A percentile compares a stretch with the other conserved stretches of the same genome.
Evolutionary conservation across 2,888 invertebrate genomes (phyloP).

Genomic region (Lysandra bellargus): DNA sequence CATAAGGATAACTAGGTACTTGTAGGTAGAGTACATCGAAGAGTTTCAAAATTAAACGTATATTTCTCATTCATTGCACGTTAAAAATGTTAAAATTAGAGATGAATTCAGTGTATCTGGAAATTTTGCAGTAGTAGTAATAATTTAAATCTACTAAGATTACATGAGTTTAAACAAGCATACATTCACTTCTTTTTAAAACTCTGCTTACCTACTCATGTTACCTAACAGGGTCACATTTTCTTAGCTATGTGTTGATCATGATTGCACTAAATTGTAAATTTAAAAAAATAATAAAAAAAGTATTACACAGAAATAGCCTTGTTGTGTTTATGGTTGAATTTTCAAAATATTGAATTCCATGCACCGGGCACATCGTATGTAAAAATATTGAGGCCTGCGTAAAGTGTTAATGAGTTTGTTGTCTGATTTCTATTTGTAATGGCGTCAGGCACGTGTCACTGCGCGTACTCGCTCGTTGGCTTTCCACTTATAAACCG

Average conservation of each 20-base stretch:
- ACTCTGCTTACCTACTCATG: no score
- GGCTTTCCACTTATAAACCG: constrained; percentile 26
- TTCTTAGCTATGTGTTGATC: not conserved
- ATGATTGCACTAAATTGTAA: not conserved
- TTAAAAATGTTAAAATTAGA: not conserved
- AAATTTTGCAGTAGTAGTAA: no score
- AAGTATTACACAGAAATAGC: not conserved
- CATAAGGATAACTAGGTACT: constrained; percentile 23
- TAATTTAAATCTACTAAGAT: not conserved
- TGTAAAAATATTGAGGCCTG: not conserved
- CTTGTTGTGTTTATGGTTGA: no score
- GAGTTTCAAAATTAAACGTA: not conserved
- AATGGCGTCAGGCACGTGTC: constrained; percentile 21
- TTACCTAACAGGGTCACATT: not conserved
- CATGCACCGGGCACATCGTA: not conserved
- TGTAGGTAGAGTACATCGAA: constrained; percentile 2
- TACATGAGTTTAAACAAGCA: not conserved
- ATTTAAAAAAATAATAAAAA: not conserved
- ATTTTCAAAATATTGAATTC: not conserved
- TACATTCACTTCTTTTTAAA: not conserved
- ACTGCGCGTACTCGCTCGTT: constrained; percentile 28
- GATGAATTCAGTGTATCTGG: no score
- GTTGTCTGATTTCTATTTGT: constrained; percentile 28
- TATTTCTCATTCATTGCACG: not conserved
- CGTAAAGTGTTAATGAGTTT: constrained; percentile 27